Conservation (phyloP, 1,140 invertebrate genomes). For the Archivesica marissinica region DNA sequence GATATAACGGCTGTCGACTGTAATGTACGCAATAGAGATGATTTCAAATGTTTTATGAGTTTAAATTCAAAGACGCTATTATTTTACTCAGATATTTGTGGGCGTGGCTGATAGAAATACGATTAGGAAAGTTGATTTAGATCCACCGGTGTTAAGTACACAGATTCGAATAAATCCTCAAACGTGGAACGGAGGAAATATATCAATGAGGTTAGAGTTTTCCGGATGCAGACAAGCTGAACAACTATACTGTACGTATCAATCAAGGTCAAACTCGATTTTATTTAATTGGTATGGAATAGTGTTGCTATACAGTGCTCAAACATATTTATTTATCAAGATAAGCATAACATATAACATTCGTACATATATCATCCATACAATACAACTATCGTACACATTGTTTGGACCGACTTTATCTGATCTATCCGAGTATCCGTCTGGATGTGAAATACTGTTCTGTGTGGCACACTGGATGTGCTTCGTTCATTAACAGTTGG, state of each 20-base stretch:
- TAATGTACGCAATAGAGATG: too few species aligned
- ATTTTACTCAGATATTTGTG: conserved; percentile 67
- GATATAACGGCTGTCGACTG: too few species aligned
- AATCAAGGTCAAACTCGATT: neutral
- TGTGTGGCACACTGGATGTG: too few species aligned
- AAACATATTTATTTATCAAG: too few species aligned
- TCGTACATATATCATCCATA: too few species aligned
- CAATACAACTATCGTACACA: neutral
- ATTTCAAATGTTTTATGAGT: too few species aligned
- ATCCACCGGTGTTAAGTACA: conserved; percentile 66
- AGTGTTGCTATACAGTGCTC: conserved; percentile 42
- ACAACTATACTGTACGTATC: conserved; percentile 71
- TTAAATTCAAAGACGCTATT: too few species aligned
- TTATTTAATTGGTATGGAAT: neutral
- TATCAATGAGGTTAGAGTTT: conserved; percentile 73
- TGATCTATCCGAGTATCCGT: too few species aligned
- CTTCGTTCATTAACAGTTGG: too few species aligned
- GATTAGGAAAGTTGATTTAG: conserved; percentile 63
- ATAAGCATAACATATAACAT: too few species aligned
- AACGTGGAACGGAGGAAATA: conserved; percentile 68
- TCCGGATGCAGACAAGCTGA: conserved; percentile 72
- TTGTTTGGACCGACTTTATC: too few species aligned
- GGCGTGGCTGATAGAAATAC: conserved; percentile 65
- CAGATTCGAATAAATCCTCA: conserved; percentile 72
- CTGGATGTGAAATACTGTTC: too few species aligned